Conservation (phyloP, 2,888 invertebrate species). For the Pristionchus exspectatus region DNA sequence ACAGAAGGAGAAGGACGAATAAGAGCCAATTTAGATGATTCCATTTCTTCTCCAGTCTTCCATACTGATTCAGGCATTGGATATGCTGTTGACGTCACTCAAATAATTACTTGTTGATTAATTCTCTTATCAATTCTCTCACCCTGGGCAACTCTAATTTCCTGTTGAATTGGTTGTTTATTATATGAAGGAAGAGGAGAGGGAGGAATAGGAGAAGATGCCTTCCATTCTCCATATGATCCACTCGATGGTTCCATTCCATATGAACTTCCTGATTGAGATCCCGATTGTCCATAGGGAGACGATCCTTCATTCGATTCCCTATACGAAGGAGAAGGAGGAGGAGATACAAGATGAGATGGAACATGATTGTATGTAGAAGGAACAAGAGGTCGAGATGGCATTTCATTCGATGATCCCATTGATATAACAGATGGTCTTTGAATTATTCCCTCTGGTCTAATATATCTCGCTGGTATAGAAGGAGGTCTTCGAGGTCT, state of each 20-base stretch:
- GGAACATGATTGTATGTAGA: neutral
- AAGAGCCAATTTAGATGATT: neutral
- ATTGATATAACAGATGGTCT: conserved; percentile 24
- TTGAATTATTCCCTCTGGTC: conserved; percentile 27
- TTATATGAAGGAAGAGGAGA: neutral
- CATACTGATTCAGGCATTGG: neutral
- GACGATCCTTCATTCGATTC: neutral
- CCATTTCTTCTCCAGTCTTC: conserved; percentile 6
- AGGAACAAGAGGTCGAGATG: neutral
- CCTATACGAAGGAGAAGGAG: neutral
- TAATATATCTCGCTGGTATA: neutral
- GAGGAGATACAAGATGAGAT: neutral
- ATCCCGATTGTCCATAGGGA: neutral
- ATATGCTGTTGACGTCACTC: conserved; percentile 9
- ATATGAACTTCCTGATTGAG: neutral
- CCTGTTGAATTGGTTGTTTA: neutral
- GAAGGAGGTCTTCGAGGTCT: conserved; percentile 18
- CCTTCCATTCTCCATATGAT: neutral
- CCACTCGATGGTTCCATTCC: conserved; percentile 2
- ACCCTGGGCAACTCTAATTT: conserved; percentile 23
- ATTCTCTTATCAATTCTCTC: neutral
- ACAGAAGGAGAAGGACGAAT: neutral
- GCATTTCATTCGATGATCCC: conserved; percentile 17
- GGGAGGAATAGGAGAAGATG: neutral
- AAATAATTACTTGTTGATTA: neutral